Evolutionary conservation across 2,113 vertebrate genomes (phyloP).

Genomic region (Oreotragus oreotragus): DNA sequence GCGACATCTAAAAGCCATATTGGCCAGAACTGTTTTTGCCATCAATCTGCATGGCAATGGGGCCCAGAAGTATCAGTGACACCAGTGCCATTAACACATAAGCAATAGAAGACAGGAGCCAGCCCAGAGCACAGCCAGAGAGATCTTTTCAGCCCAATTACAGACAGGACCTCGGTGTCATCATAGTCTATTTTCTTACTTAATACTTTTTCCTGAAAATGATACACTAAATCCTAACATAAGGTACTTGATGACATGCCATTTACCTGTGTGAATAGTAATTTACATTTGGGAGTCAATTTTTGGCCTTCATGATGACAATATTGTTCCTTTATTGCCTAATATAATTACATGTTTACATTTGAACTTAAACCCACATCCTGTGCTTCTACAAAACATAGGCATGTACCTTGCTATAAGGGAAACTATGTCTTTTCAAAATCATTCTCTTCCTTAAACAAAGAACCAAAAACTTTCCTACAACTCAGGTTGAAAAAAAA

Average conservation of each 20-base stretch:
- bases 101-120: neutral
- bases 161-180: neutral
- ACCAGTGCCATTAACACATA: constrained; percentile 5
- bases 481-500: neutral
- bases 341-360: neutral
- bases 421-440: neutral
- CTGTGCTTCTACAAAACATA: neutral
- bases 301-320: neutral
- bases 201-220: neutral
- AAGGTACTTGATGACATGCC: neutral
- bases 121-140: neutral
- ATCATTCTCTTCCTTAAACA: neutral
- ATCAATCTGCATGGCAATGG: constrained; percentile 58
- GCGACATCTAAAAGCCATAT: constrained; percentile 59
- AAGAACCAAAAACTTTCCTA: neutral
- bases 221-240: neutral
- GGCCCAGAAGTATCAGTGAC: constrained; percentile 48
- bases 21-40: constrained; percentile 41
- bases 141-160: neutral
- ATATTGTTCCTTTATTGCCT: neutral
- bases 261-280: neutral
- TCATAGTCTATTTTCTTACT: neutral
- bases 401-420: neutral
- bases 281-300: neutral
- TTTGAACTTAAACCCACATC: neutral